These are phyloP conservation scores for Lacerta viridis DNA, from an alignment of 2,797 vertebrate genomes.

Conservation along the genomic window DNA sequence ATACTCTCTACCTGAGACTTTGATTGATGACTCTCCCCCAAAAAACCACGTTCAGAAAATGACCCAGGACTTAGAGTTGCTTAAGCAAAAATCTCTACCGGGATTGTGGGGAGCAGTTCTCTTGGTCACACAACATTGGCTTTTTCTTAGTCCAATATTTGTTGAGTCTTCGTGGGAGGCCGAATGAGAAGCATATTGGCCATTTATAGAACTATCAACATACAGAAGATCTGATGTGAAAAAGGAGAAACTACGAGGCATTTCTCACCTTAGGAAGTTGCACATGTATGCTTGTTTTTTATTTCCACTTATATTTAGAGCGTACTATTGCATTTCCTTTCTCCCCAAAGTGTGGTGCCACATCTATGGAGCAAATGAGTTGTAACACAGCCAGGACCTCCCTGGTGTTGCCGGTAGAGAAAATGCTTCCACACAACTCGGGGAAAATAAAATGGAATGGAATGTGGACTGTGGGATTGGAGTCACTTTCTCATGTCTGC, in stretches of 20 bases:
- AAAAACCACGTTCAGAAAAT: constrained; percentile 1
- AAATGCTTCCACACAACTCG: background rate
- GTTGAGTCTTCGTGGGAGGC: background rate
- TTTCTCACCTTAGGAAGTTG: background rate
- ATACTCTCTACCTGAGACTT: background rate
- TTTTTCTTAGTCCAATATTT: background rate
- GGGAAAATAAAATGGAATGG: background rate
- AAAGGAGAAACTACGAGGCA: background rate
- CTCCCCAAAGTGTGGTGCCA: background rate
- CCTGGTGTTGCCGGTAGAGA: background rate
- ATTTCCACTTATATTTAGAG: background rate
- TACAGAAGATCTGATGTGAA: background rate
- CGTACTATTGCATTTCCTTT: background rate
- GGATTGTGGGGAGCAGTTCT: background rate
- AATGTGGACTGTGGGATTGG: background rate
- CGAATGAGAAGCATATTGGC: background rate
- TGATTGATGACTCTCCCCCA: constrained; percentile 10
- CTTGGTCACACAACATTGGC: background rate
- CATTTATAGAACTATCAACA: background rate
- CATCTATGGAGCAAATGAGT: background rate
- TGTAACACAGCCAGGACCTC: background rate
- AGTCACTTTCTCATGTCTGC: background rate
- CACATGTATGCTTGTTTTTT: background rate
- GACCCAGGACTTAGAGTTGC: constrained; percentile 7
- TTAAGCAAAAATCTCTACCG: constrained; percentile 14